Evolutionary conservation across 2,888 invertebrate species (phyloP).

Genomic region (Drosophila infuscata): DNA sequence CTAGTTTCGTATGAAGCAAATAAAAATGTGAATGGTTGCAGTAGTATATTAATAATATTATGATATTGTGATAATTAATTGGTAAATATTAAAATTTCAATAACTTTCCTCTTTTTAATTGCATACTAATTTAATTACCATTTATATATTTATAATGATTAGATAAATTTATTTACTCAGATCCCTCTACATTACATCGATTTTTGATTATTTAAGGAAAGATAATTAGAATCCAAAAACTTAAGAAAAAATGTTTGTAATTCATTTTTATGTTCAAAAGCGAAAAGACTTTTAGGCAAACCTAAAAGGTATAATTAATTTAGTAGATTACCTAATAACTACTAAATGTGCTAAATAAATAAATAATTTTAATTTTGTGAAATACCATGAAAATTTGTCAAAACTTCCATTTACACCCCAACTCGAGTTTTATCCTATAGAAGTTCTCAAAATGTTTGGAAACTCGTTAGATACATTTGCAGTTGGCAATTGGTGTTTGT

Average conservation of each 20-base stretch:
- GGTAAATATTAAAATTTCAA: too few relatives aligned
- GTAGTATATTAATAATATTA: background rate
- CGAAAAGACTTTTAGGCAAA: background rate
- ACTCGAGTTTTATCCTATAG: background rate
- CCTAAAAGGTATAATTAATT: background rate
- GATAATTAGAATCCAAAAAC: too few relatives aligned
- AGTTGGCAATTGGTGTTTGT: slow-evolving; percentile 1
- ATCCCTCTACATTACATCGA: too few relatives aligned
- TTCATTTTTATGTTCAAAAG: background rate
- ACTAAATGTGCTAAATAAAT: too few relatives aligned
- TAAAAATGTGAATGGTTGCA: background rate
- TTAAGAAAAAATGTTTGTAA: too few relatives aligned
- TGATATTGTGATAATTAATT: background rate
- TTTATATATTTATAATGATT: background rate
- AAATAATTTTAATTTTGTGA: background rate
- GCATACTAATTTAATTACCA: background rate
- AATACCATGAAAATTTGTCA: background rate
- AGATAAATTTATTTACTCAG: too few relatives aligned
- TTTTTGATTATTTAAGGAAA: too few relatives aligned
- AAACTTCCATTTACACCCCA: too few relatives aligned
- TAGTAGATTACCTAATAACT: background rate
- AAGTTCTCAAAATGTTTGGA: background rate
- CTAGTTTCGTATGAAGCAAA: too few relatives aligned
- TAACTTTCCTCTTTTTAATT: too few relatives aligned
- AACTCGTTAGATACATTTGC: slow-evolving; percentile 18